Evolutionary conservation across 2,113 vertebrate species (phyloP), one percentile per base, ranked within the genome.

Genomic region (Pterocles orientalis): DNA sequence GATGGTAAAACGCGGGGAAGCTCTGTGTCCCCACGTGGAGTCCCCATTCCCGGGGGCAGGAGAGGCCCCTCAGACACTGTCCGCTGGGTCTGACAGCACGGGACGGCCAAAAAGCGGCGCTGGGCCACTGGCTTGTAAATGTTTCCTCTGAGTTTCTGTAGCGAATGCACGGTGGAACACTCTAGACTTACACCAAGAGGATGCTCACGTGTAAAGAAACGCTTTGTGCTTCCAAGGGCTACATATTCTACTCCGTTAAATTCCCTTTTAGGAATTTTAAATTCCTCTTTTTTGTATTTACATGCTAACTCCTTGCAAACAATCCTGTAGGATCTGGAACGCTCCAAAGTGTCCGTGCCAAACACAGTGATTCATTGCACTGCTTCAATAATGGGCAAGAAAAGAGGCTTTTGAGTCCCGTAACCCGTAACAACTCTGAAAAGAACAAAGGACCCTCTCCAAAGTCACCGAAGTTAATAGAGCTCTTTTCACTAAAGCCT

Each of bases 381-480:
- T 25, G 83, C 58, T 58, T 61, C 80, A 65, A 88, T 93, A 96
- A 94, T 51, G 85, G 94, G 70, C 68, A 75, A 93, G 92, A 88
- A 96, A 95, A 92, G 93, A 96, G 82, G 64, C 93, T 95, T 95
- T 96, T 90, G 90, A 96, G 84, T 86, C 77, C 79, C 51, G 90
- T 90, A 96, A 86, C 85, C 93, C 93, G 51, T 87, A 95, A 95
- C 92, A 96, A 85, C 95, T 96, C 86, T 43, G 87, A 83, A 93
- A 71, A 93, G 96, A 95, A 96, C 90, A 93, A 96, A 96, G 92
- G 93, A 47, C 47, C 94, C 93, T 95, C 90, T 96, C 92, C 92
- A 83, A 85, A 97, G 92, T 93, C 95, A 92, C 70, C 58, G 90
- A 53, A 96, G 94, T 93, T 96, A 96, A 96, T 91, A 77, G 91